Evolutionary conservation across 2,888 invertebrate species (phyloP).

Genomic region (Troides oblongomaculatus): DNA sequence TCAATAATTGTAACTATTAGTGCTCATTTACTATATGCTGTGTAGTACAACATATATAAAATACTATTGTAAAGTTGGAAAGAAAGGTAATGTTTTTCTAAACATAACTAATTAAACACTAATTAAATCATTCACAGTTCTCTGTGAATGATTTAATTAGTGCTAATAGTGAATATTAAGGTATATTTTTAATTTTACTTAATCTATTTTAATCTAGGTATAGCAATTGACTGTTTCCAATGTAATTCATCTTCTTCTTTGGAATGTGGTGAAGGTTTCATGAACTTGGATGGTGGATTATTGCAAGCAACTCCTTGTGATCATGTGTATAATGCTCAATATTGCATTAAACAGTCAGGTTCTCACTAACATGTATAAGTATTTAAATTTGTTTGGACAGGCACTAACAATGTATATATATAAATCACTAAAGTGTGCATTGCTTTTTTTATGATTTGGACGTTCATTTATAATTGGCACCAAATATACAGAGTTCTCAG

Average conservation of each 20-base stretch:
- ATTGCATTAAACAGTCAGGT: constrained; percentile 91
- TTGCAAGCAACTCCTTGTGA: constrained; percentile 83
- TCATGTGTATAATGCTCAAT: constrained; percentile 88
- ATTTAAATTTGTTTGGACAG: not conserved
- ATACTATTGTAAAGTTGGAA: too few relatives aligned
- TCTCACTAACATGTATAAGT: constrained; percentile 36
- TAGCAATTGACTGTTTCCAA: constrained; percentile 86
- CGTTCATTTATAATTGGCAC: not conserved
- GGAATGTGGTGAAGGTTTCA: constrained; percentile 85
- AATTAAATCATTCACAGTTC: too few relatives aligned
- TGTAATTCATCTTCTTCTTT: constrained; percentile 85
- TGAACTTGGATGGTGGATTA: constrained; percentile 77
- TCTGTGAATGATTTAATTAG: too few relatives aligned
- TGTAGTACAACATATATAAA: too few relatives aligned
- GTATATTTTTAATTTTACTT: not conserved
- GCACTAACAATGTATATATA: not conserved
- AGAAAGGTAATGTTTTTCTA: too few relatives aligned
- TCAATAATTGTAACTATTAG: not conserved
- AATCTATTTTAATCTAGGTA: constrained; percentile 52
- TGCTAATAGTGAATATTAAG: not conserved
- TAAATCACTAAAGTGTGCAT: not conserved
- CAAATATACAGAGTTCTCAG: too few relatives aligned
- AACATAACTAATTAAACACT: too few relatives aligned
- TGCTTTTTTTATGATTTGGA: not conserved
- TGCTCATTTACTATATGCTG: not conserved